Base-by-base conservation (phyloP, 2,797 vertebrate species). In the Novumbra hubbsi region DNA sequence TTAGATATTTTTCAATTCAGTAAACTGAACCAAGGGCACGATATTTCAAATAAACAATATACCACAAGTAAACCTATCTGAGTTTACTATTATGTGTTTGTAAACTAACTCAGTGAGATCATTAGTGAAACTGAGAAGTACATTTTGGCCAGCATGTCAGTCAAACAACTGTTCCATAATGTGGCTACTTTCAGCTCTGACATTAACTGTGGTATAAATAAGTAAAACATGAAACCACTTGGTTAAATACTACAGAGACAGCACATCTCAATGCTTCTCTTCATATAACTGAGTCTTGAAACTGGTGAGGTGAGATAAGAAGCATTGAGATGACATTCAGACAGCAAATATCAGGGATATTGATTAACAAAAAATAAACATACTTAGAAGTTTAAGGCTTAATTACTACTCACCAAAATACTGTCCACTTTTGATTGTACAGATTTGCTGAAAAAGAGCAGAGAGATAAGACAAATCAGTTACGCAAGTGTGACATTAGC, bases 361-460 rank as follows among this genome's bases (percentile, higher is more conserved):
- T 3, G 28, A 15, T 0, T 8, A 30, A 64, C 2, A 64, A 64
- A 5, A 57, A 57, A n/a, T 19, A 4, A 17, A 2, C 27, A 27
- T 15, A 19, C 63, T 16, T 48, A 66, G 2, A 17, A 16, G 5
- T 66, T 41, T 19, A 38, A 21, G 32, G 65, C 34, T 41, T 41
- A 17, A 67, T n/a, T 8, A 71, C 17, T 90, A 97, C 98, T 99
- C 91, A 99, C 98, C 96, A 99, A 94, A 92, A 99, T 98, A 94
- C 92, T 96, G 92, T 99, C 98, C 94, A 99, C 96, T 93, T 97
- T 98, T 87, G 96, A 97, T 90, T 99, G 97, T 93, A 98, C 96
- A 84, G 96, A 96, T 98, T 99, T 98, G 93, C 98, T 99, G 94
- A 63, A 93, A 88, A 78, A 87, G 81, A 88, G 90, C 75, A 91